Percentiles rank a stretch among this genome's conserved stretches.
These are phyloP conservation scores for Lycorma delicatula DNA, from an alignment of 1,140 invertebrate species.

Conservation along the genomic window DNA sequence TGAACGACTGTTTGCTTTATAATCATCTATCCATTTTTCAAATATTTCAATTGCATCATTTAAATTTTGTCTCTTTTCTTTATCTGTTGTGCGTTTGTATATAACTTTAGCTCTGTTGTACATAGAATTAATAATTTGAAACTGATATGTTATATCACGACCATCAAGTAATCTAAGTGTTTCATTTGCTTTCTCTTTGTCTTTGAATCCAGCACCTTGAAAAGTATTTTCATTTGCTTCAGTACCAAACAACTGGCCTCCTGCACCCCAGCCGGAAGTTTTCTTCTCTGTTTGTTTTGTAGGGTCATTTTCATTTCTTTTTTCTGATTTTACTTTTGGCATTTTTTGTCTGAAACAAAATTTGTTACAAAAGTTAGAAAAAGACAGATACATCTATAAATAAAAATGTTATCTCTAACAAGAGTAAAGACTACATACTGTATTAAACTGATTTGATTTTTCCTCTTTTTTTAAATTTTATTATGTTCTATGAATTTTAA, in stretches of 20 bases:
- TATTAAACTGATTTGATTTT: too few species aligned
- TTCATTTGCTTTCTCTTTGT: constrained; percentile 38
- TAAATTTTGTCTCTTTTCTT: constrained; percentile 34
- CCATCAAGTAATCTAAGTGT: constrained; percentile 35
- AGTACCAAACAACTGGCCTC: constrained; percentile 26
- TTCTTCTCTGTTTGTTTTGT: constrained; percentile 19
- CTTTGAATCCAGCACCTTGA: constrained; percentile 37
- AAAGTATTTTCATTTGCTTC: constrained; percentile 30
- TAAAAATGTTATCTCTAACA: too few species aligned
- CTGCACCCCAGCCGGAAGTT: constrained; percentile 24
- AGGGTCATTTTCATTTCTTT: constrained; percentile 24
- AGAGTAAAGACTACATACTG: too few species aligned
- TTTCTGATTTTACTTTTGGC: constrained; percentile 32
- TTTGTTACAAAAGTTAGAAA: too few species aligned
- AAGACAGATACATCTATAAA: too few species aligned
- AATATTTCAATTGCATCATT: constrained; percentile 35
- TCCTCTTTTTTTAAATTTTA: too few species aligned
- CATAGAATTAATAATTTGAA: constrained; percentile 37
- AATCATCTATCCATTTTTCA: constrained; percentile 39
- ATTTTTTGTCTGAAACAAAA: constrained; percentile 20
- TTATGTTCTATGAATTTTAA: too few species aligned
- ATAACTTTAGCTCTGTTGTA: constrained; percentile 36
- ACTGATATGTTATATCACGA: constrained; percentile 37
- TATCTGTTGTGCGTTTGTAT: constrained; percentile 37
- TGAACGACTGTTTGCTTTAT: constrained; percentile 33